Percentiles rank a stretch among this genome's conserved stretches.
Conservation (phyloP, 2,888 invertebrate species). For the Nomada lathburiana region DNA sequence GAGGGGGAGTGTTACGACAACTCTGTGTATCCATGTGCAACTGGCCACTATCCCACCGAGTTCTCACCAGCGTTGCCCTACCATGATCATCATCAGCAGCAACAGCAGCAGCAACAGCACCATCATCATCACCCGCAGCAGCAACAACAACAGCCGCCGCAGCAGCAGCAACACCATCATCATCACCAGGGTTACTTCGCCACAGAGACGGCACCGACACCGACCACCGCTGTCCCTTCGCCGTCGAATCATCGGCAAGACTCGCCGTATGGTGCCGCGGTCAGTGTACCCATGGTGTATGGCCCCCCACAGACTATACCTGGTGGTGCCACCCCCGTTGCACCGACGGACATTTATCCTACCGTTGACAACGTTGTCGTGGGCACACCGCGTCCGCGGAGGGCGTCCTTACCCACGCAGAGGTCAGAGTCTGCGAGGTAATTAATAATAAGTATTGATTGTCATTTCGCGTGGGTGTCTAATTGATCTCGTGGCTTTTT, state of each 20-base stretch:
- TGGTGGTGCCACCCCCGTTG: constrained; percentile 80
- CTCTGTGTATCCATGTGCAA: constrained; percentile 77
- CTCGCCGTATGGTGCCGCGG: constrained; percentile 71
- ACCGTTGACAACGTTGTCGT: constrained; percentile 83
- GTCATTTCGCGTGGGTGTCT: neutral
- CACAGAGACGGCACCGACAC: constrained; percentile 75
- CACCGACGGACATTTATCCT: constrained; percentile 89
- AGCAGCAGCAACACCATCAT: constrained; percentile 83
- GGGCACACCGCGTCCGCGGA: constrained; percentile 88
- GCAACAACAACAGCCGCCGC: constrained; percentile 70
- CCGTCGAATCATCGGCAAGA: constrained; percentile 78
- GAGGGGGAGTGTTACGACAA: constrained; percentile 91
- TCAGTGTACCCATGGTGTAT: constrained; percentile 79
- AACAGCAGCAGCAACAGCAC: constrained; percentile 84
- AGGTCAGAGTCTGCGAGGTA: constrained; percentile 91
- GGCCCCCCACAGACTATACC: constrained; percentile 76
- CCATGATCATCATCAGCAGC: constrained; percentile 83
- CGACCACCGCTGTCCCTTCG: constrained; percentile 83
- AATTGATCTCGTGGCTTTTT: neutral
- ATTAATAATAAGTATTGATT: constrained; percentile 5
- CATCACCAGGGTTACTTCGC: constrained; percentile 76
- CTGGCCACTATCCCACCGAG: constrained; percentile 77
- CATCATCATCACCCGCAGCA: constrained; percentile 77
- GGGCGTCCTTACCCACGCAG: constrained; percentile 92
- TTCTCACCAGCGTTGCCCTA: constrained; percentile 75